phyloP scores from a whole-genome alignment of 2,113 vertebrate genomes.

The Aldabrachelys gigantea region DNA sequence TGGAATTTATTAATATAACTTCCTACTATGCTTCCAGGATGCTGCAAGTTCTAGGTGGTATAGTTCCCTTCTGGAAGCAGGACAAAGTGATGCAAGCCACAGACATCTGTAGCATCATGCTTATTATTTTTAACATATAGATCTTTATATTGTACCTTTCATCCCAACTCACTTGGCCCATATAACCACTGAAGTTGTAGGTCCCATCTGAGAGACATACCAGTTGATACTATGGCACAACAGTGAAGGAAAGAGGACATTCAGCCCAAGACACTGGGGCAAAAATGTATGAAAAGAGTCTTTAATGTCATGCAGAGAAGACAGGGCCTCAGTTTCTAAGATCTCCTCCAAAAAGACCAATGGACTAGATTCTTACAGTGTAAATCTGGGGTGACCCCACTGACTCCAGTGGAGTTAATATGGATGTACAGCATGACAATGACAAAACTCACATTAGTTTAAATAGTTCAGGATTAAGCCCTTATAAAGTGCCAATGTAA shows the following conservation, averaged over 20 bases:
- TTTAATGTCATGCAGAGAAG: not conserved
- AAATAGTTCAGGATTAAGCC: not conserved
- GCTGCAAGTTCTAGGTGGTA: not conserved
- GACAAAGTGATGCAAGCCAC: not conserved
- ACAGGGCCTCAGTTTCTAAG: not conserved
- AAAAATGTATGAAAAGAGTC: not conserved
- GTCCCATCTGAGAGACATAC: accelerated
- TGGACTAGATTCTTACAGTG: accelerated
- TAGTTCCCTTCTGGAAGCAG: not conserved
- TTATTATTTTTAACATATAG: not conserved
- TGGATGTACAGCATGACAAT: not conserved
- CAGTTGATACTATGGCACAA: not conserved
- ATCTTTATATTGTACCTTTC: not conserved
- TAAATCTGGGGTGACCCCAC: not conserved
- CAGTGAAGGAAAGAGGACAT: not conserved
- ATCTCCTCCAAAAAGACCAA: not conserved
- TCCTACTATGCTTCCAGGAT: not conserved
- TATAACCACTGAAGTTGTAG: accelerated
- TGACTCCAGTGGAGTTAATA: accelerated
- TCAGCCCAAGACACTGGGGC: not conserved
- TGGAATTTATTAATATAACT: slow-evolving; percentile 1
- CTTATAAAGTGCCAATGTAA: not conserved
- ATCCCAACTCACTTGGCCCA: accelerated
- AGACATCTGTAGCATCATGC: accelerated
- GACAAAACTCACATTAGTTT: not conserved